These are phyloP conservation scores for Bettongia penicillata DNA, from an alignment of 2,113 vertebrate species.

Conservation along the genomic window DNA sequence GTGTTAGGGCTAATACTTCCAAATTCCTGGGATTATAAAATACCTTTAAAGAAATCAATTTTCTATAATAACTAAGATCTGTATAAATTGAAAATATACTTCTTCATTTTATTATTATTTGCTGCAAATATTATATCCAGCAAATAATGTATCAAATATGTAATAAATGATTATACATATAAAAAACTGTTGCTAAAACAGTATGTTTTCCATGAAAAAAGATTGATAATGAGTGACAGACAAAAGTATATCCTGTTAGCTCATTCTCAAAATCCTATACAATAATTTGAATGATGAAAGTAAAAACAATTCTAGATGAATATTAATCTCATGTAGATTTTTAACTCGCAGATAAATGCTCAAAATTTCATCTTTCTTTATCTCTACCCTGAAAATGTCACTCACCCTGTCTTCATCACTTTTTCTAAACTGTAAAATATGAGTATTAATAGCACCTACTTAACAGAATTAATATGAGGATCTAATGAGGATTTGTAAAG, in stretches of 20 bases:
- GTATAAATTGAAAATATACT: neutral
- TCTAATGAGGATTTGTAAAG: neutral
- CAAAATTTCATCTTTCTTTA: neutral
- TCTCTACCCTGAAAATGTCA: neutral
- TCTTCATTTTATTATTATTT: neutral
- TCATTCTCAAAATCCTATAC: neutral
- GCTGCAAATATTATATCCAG: neutral
- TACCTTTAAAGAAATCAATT: neutral
- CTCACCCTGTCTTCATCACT: neutral
- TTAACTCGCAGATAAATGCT: neutral
- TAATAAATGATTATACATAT: neutral
- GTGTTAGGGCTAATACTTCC: conserved; percentile 12
- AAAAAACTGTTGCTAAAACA: conserved; percentile 11
- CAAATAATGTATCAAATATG: neutral
- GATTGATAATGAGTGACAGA: neutral
- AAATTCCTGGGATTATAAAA: neutral
- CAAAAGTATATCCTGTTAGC: neutral
- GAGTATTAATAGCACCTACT: neutral
- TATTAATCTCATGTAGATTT: neutral
- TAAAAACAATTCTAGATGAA: neutral
- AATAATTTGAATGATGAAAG: conserved; percentile 6
- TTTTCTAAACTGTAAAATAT: neutral
- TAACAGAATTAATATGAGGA: neutral
- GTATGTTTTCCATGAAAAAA: conserved; percentile 19
- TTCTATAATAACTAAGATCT: conserved; percentile 5